Evolutionary conservation across 53 echinoderm and acorn worm genomes (phyloP).

Genomic region (Hippasteria phrygiana): DNA sequence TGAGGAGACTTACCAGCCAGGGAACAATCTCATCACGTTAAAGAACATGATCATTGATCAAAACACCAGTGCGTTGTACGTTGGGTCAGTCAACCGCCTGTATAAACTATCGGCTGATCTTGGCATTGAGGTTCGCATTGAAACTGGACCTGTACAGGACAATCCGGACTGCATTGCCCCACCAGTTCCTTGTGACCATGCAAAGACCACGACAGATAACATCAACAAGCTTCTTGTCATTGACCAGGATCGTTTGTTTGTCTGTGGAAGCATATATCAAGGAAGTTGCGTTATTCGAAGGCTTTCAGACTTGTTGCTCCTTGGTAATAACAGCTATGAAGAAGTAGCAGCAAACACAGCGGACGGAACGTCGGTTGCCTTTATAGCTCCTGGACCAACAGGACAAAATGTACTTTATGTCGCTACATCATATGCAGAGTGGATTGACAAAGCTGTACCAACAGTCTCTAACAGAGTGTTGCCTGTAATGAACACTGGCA

Average conservation of each 20-base stretch:
- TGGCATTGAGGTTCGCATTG: conserved; percentile 12
- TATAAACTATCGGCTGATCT: conserved; percentile 80
- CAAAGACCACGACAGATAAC: conserved; percentile 67
- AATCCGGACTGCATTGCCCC: conserved; percentile 77
- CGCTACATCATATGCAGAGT: conserved; percentile 73
- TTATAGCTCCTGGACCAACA: conserved; percentile 70
- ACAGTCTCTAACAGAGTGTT: conserved; percentile 74
- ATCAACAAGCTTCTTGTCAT: conserved; percentile 83
- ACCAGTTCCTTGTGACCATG: conserved; percentile 55
- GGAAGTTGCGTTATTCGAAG: conserved; percentile 69
- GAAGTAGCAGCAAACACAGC: conserved; percentile 82
- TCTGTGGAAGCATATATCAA: conserved; percentile 76
- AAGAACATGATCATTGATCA: conserved; percentile 77
- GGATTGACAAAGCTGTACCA: conserved; percentile 76
- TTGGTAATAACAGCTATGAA: conserved; percentile 65
- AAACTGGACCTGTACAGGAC: conserved; percentile 79
- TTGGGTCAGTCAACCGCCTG: conserved; percentile 83
- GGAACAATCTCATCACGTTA: conserved; percentile 42
- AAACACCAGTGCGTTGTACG: conserved; percentile 66
- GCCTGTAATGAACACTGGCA: background rate
- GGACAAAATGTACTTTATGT: conserved; percentile 78
- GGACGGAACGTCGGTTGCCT: conserved; percentile 81
- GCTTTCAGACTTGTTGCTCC: background rate
- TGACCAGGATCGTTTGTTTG: conserved; percentile 71
- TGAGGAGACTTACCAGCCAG: conserved; percentile 49